A percentile compares a stretch with the other conserved stretches of the same genome.
phyloP scores from a whole-genome alignment of 2,888 invertebrate genomes.

The Escarpia spicata region DNA sequence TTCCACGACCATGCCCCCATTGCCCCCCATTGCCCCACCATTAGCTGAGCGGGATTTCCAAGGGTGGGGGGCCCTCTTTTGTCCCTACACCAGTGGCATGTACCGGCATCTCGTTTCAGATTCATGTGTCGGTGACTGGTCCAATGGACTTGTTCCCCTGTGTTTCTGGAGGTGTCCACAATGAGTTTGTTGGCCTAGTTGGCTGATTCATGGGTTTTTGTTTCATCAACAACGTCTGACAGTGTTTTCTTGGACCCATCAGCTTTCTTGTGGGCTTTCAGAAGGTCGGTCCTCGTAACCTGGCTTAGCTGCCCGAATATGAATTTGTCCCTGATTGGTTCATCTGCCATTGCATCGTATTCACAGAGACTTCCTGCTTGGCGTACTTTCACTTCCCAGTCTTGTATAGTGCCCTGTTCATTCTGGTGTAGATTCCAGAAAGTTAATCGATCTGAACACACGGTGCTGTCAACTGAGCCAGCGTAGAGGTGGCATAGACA shows the following conservation, averaged over 20 bases:
- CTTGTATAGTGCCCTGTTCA: too few relatives aligned
- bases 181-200: constrained; percentile 9
- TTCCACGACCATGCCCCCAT: not conserved
- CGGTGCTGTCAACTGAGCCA: constrained; percentile 14
- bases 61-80: not conserved
- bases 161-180: constrained; percentile 18
- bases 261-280: not conserved
- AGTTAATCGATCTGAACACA: not conserved
- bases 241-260: constrained; percentile 20
- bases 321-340: too few relatives aligned
- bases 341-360: too few relatives aligned
- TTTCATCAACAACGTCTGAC: not conserved
- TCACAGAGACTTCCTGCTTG: too few relatives aligned
- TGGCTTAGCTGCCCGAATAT: too few relatives aligned
- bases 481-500: not conserved
- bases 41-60: constrained; percentile 20
- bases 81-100: constrained; percentile 22
- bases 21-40: not conserved
- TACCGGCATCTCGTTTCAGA: constrained; percentile 21
- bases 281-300: too few relatives aligned
- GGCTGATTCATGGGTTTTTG: not conserved
- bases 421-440: not conserved
- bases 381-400: too few relatives aligned
- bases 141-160: not conserved
- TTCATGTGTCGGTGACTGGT: constrained; percentile 20